Base-by-base conservation (phyloP, 2,888 invertebrate species). In the Microctonus aethiopoides region DNA sequence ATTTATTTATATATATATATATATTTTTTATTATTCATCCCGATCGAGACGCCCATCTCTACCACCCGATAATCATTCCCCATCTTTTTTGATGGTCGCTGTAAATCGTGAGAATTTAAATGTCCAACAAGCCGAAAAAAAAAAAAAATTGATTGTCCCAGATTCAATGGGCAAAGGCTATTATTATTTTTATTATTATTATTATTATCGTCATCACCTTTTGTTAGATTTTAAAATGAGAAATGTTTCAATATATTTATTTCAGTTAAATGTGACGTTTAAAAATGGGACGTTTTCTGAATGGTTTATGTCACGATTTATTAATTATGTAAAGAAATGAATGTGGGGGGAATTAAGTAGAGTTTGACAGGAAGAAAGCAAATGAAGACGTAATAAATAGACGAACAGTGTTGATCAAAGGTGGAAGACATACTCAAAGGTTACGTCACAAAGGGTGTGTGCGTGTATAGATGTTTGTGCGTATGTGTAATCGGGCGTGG, bases 1-100 rank as follows among this genome's bases (percentile, higher is more conserved):
- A 39, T n/a, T 16, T n/a, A 36, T 36, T 7, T 36, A 36, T 10
- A 6, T 10, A 36, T 36, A 29, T 7, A 29, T 29, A 29, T 29
- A 29, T 29, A 5, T 29, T 29, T 29, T 29, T 29, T 29, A 5
- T 29, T 7, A 5, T 29, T 41, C 11, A 62, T n/a, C 39, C 20
- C 46, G 24, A 62, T 68, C 68, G 61, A 52, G 60, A 52, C 52
- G 51, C 34, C 20, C 46, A 56, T 74, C 72, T 36, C 22, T 56
- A 20, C 56, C 57, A 64, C 41, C 81, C 83, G 79, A 82, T 83
- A 83, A 83, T 84, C 83, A 84, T 74, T 71, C 74, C 72, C 77
- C 73, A 29, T 29, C 7, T 29, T 29, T 29, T 29, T 29, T 29
- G 3, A 7, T 7, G 29, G 7, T 5, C 7, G 3, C 4, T 29